These are phyloP conservation scores for Lepidurus arcticus DNA, from an alignment of 1,140 invertebrate species.

Conservation along the genomic window DNA sequence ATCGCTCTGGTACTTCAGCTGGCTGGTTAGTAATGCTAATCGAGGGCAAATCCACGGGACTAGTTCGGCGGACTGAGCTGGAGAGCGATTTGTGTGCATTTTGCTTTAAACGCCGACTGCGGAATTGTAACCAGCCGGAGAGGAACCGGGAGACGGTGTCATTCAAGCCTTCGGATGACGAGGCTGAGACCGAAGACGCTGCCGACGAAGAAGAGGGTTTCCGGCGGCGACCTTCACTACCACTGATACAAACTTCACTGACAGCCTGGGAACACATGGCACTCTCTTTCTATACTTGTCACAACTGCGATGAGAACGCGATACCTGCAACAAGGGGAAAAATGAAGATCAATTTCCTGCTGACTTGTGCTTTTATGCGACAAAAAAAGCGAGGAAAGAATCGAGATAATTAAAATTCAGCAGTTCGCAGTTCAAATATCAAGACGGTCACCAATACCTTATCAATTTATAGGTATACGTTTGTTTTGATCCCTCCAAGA, in stretches of 20 bases:
- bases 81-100: not conserved
- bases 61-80: not conserved
- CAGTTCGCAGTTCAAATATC: not conserved
- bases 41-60: conserved; percentile 16
- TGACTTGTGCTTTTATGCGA: not conserved
- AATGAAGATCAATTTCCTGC: not conserved
- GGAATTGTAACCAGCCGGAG: conserved; percentile 17
- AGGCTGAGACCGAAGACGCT: conserved; percentile 9
- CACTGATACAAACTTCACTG: conserved; percentile 10
- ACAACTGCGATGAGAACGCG: not conserved
- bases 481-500: too few relatives aligned
- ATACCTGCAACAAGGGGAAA: not conserved
- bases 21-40: not conserved
- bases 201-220: not conserved
- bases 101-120: not conserved
- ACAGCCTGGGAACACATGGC: conserved; percentile 20
- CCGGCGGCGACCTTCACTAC: not conserved
- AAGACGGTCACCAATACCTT: not conserved
- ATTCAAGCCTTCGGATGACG: not conserved
- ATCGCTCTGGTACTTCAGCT: not conserved
- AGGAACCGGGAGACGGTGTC: conserved; percentile 14
- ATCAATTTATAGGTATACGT: too few relatives aligned
- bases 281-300: conserved; percentile 19
- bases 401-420: not conserved
- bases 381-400: not conserved